Conservation (phyloP, 2,797 vertebrate genomes). For the Dendrocincla tyrannina region DNA sequence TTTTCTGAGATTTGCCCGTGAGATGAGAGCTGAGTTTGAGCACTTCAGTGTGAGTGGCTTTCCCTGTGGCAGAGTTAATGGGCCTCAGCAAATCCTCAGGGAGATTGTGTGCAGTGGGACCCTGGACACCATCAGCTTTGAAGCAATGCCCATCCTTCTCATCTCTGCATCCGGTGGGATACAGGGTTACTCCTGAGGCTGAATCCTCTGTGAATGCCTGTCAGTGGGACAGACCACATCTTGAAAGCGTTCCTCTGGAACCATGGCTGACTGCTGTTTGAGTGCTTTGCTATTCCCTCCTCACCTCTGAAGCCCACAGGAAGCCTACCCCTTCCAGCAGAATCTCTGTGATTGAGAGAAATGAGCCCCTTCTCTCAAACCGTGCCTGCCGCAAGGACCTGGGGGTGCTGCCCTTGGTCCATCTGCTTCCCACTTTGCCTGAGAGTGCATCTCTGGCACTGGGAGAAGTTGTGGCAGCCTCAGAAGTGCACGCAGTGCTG, state of each 20-base stretch:
- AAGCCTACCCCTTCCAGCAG: background rate
- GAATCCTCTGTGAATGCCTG: background rate
- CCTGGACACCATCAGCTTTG: background rate
- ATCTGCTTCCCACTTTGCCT: background rate
- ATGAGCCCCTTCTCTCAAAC: background rate
- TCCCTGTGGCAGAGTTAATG: background rate
- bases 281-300: background rate
- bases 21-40: background rate
- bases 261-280: background rate
- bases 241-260: background rate
- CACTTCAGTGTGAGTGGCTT: background rate
- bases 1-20: background rate
- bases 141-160: background rate
- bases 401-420: background rate
- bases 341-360: conserved; percentile 8
- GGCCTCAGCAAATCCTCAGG: background rate
- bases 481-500: background rate
- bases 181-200: background rate
- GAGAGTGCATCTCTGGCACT: background rate
- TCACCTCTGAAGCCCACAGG: background rate
- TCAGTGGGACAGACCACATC: background rate
- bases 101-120: background rate
- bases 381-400: background rate
- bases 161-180: background rate
- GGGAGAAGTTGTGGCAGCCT: background rate